Percentiles rank a stretch among this genome's conserved stretches.
These are phyloP conservation scores for Paradoxurus hermaphroditus DNA, from an alignment of 2,113 vertebrate genomes.

Conservation along the genomic window DNA sequence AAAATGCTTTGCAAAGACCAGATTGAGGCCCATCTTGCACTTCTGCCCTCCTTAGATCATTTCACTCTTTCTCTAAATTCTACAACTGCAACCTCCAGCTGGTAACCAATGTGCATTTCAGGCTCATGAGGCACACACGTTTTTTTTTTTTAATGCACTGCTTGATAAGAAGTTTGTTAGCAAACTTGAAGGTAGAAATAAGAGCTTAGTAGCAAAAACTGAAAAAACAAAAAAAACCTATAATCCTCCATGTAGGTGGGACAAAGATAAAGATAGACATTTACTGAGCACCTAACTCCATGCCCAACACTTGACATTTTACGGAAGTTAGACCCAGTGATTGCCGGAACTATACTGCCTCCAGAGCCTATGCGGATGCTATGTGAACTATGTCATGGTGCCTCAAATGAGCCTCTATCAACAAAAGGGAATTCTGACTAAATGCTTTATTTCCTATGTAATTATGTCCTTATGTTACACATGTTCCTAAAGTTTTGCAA, in stretches of 20 bases:
- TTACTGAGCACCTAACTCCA: not conserved
- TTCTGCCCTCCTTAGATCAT: not conserved
- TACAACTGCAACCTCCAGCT: not conserved
- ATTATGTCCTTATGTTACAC: not conserved
- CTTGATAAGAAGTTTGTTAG: not conserved
- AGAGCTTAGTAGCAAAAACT: not conserved
- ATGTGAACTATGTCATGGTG: not conserved
- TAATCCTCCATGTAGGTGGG: not conserved
- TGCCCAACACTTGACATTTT: not conserved
- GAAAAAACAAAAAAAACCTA: not conserved
- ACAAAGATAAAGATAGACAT: not conserved
- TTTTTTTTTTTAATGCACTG: not conserved
- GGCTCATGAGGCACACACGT: not conserved
- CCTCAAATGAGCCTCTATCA: not conserved
- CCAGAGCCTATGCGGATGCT: not conserved
- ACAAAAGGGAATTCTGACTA: conserved; percentile 21
- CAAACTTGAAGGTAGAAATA: conserved; percentile 9
- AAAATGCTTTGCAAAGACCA: not conserved
- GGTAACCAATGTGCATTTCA: not conserved
- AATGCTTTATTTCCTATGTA: not conserved
- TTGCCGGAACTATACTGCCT: not conserved
- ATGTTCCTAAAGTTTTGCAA: conserved; percentile 26
- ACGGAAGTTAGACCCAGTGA: not conserved
- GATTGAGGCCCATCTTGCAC: not conserved
- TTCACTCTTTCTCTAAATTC: not conserved